Conservation (phyloP, 35 echinoderm and acorn worm genomes). For the Heliocidaris erythrogramma region DNA sequence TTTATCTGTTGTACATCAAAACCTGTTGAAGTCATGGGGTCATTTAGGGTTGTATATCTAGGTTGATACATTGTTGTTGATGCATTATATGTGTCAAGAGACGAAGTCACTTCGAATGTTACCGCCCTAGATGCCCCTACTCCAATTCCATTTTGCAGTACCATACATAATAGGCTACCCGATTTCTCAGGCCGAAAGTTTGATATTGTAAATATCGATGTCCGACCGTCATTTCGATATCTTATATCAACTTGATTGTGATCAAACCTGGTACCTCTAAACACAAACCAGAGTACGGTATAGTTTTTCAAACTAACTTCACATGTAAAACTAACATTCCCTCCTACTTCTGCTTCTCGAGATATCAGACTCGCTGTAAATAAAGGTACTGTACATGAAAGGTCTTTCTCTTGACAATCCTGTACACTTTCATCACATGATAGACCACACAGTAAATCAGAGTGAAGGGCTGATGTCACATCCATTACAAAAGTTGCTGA, state of each 20-base stretch:
- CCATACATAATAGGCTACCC: background rate
- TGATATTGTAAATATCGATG: background rate
- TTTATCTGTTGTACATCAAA: no score
- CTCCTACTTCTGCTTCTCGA: background rate
- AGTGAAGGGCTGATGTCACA: background rate
- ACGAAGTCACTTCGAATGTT: background rate
- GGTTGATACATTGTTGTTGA: no score
- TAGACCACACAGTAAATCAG: background rate
- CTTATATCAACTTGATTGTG: background rate
- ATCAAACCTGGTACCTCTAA: background rate
- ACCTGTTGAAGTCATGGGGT: no score
- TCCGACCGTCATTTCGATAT: background rate
- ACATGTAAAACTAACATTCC: background rate
- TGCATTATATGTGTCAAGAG: background rate
- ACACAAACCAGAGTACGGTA: background rate
- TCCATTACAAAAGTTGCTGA: background rate
- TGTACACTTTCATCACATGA: conserved; percentile 13
- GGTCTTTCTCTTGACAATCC: background rate
- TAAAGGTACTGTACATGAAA: background rate
- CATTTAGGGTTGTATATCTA: no score
- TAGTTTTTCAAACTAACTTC: background rate
- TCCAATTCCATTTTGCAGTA: background rate
- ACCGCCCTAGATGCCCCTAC: background rate
- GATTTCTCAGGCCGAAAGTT: background rate
- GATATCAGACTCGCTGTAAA: background rate